phyloP scores from a whole-genome alignment of 2,797 vertebrate genomes.

The Lithobates sylvaticus region DNA sequence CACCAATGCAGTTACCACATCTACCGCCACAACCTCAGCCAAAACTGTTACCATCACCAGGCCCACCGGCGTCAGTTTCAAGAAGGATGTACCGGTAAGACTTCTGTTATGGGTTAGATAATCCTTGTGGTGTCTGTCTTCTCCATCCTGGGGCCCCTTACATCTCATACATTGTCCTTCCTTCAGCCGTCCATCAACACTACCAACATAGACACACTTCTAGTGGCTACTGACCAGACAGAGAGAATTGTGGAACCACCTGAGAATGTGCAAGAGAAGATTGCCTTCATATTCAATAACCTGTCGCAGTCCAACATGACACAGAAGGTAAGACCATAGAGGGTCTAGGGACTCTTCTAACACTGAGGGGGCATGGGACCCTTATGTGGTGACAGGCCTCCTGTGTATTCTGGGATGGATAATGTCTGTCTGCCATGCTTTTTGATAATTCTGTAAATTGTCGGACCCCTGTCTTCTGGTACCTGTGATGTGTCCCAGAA shows the following conservation, averaged over 20 bases:
- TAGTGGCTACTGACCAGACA: conserved; percentile 97
- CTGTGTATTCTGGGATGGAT: too few relatives aligned
- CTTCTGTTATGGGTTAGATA: neutral
- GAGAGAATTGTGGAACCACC: conserved; percentile 98
- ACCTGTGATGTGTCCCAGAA: too few relatives aligned
- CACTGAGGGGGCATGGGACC: too few relatives aligned
- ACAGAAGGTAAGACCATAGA: conserved; percentile 86
- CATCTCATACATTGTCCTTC: neutral
- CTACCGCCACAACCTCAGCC: conserved; percentile 90
- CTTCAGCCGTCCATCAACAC: conserved; percentile 98
- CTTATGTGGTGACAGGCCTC: too few relatives aligned
- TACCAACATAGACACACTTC: conserved; percentile 97
- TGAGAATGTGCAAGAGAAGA: conserved; percentile 98
- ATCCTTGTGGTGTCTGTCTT: neutral
- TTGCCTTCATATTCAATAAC: conserved; percentile 99
- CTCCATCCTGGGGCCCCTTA: neutral
- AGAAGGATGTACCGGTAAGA: conserved; percentile 98
- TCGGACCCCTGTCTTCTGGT: too few relatives aligned
- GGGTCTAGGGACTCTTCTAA: too few relatives aligned
- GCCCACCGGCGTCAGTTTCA: conserved; percentile 93
- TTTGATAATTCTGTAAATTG: too few relatives aligned
- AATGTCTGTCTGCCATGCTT: too few relatives aligned
- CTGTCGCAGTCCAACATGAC: conserved; percentile 99
- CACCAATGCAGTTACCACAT: conserved; percentile 91
- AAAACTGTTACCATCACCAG: conserved; percentile 96